Conservation (phyloP, 2,888 invertebrate species). For the Cephalotes varians region DNA sequence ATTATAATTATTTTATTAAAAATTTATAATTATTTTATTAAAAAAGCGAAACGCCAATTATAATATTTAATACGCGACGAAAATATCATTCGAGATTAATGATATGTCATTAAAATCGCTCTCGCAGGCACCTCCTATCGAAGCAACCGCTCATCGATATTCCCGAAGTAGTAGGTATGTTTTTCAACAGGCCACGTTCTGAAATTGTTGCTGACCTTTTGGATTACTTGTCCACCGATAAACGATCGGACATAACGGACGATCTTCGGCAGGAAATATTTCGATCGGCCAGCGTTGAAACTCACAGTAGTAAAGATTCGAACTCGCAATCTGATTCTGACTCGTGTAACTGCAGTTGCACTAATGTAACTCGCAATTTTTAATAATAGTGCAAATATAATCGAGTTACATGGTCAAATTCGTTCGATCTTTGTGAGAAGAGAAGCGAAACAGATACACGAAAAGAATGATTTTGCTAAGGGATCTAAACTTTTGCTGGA, state of each 20-base stretch:
- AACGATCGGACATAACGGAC: slow-evolving; percentile 57
- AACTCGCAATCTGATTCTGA: neutral
- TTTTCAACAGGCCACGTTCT: slow-evolving; percentile 73
- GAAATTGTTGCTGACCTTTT: slow-evolving; percentile 71
- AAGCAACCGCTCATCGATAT: slow-evolving; percentile 64
- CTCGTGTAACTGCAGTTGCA: neutral
- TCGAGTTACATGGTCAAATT: neutral
- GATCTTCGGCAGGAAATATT: slow-evolving; percentile 63
- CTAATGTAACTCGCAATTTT: neutral
- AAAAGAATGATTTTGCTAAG: too few relatives aligned
- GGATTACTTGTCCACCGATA: slow-evolving; percentile 65
- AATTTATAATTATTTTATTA: neutral
- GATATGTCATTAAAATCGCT: slow-evolving; percentile 50
- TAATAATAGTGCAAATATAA: neutral
- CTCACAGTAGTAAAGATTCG: neutral
- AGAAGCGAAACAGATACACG: too few relatives aligned
- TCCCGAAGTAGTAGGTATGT: slow-evolving; percentile 73
- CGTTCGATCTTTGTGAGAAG: neutral
- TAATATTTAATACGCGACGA: slow-evolving; percentile 33
- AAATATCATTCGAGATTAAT: slow-evolving; percentile 26
- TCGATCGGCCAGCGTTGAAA: neutral
- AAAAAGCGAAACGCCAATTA: slow-evolving; percentile 13
- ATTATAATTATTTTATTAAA: neutral
- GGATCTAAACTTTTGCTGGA: too few relatives aligned
- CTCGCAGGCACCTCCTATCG: slow-evolving; percentile 69